These are phyloP conservation scores for Patella depressa DNA, from an alignment of 2,888 invertebrate genomes.

Conservation along the genomic window DNA sequence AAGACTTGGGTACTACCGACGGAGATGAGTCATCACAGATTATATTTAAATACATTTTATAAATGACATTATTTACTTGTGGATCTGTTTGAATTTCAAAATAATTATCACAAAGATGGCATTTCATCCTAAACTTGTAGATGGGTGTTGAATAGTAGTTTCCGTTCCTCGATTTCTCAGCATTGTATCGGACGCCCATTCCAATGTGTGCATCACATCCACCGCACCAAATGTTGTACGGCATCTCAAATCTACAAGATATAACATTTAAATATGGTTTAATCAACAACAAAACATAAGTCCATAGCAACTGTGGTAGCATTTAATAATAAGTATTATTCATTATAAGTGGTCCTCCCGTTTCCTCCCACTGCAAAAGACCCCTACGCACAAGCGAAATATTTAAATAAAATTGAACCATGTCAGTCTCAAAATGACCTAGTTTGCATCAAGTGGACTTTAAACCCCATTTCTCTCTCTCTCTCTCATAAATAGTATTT, in stretches of 20 bases:
- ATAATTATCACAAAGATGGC: conserved; percentile 96
- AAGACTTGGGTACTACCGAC: too few relatives aligned
- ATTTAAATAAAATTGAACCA: too few relatives aligned
- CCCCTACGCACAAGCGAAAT: too few relatives aligned
- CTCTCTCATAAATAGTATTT: too few relatives aligned
- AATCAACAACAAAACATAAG: too few relatives aligned
- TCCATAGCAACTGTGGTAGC: not conserved
- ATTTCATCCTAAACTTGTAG: conserved; percentile 99
- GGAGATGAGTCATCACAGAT: not conserved
- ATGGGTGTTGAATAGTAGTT: conserved; percentile 99
- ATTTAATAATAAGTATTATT: not conserved
- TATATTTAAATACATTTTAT: not conserved
- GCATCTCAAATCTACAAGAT: conserved; percentile 91
- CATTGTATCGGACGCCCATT: conserved; percentile 97
- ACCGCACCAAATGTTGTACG: conserved; percentile 99
- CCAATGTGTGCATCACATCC: conserved; percentile 98
- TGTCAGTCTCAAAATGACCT: too few relatives aligned
- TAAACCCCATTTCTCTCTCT: too few relatives aligned
- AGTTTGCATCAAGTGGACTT: too few relatives aligned
- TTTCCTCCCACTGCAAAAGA: too few relatives aligned
- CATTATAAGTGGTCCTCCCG: too few relatives aligned
- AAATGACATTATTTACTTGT: conserved; percentile 76
- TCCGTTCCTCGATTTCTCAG: conserved; percentile 80
- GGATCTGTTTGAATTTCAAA: conserved; percentile 99
- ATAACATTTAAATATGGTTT: not conserved